Evolutionary conservation across 2,113 vertebrate genomes (phyloP), one percentile per base, ranked within the genome.

Genomic region (Perccottus glenii): DNA sequence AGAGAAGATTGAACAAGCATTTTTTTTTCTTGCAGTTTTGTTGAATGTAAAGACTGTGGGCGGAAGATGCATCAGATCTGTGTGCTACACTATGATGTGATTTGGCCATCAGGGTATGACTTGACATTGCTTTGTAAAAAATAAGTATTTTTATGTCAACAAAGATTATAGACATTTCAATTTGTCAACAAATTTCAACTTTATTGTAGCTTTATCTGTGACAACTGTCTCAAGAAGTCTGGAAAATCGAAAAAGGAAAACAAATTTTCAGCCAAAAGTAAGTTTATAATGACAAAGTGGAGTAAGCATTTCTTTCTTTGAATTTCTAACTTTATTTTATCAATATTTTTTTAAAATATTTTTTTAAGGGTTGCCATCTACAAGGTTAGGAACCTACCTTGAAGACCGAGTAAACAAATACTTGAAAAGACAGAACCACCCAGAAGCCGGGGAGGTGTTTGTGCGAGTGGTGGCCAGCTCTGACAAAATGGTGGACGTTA

Each of bases 31-130:
- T 66, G 16, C 80, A 99, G 98, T 85, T 99, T 98, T 91, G 94
- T 99, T 83, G 97, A 99, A 90, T 99, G 98, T 94, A 98, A 99
- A 87, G 98, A 99, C 61, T 99, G 98, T 85, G 97, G 96, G 77
- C 94, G 97, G 75, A 99, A 99, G 91, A 99, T 99, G 98, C 98
- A 99, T 88, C 98, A 99, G 92, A 99, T 99, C 68, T 99, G 98
- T 35, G 98, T 97, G n/a, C 89, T 99, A 59, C 98, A 99, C 90
- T 98, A 96, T 53, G 98, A 99, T 12, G 94, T 96, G 82, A 98
- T 99, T 88, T 99, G 98, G 97, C 96, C 97, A 46, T 93, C 96
- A 50, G 97, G 98, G 97, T 99, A 89, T 94, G 93, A 83, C 10
- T 35, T 0, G 1, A 12, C 50, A 1, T 11, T 2, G 11, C 10